Evolutionary conservation across 2,113 vertebrate species (phyloP).

Genomic region (Anhinga anhinga): DNA sequence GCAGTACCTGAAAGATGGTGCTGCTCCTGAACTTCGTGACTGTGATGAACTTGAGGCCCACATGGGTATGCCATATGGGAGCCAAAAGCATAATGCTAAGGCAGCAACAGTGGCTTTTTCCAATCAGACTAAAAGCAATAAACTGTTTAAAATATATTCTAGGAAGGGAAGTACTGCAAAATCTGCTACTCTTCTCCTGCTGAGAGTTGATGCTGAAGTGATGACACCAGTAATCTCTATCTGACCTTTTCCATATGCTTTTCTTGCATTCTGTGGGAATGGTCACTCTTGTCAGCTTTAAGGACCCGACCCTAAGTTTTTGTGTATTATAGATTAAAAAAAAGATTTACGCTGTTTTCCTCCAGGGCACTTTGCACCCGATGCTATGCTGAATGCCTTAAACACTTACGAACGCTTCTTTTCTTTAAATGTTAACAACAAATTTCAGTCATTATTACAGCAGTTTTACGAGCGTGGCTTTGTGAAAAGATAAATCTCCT

Average conservation of each 20-base stretch:
- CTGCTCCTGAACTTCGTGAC: background rate
- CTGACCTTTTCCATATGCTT: background rate
- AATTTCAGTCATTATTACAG: background rate
- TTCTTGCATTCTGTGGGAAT: background rate
- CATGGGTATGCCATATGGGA: fast-evolving
- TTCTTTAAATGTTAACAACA: background rate
- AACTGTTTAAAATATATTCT: background rate
- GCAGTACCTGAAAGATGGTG: background rate
- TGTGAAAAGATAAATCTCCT: background rate
- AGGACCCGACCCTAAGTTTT: background rate
- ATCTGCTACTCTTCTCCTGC: background rate
- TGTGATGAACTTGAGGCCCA: background rate
- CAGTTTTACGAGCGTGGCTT: background rate
- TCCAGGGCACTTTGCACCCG: background rate
- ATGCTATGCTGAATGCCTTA: background rate
- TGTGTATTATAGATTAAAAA: background rate
- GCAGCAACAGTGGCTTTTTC: background rate
- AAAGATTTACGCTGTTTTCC: background rate
- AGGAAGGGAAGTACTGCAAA: background rate
- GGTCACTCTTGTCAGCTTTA: background rate
- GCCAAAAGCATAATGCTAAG: background rate
- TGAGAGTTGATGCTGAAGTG: background rate
- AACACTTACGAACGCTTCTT: background rate
- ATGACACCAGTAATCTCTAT: background rate
- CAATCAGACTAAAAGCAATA: background rate